Evolutionary conservation across 2,888 invertebrate genomes (phyloP).

Genomic region (Alloscopus bannaensis): DNA sequence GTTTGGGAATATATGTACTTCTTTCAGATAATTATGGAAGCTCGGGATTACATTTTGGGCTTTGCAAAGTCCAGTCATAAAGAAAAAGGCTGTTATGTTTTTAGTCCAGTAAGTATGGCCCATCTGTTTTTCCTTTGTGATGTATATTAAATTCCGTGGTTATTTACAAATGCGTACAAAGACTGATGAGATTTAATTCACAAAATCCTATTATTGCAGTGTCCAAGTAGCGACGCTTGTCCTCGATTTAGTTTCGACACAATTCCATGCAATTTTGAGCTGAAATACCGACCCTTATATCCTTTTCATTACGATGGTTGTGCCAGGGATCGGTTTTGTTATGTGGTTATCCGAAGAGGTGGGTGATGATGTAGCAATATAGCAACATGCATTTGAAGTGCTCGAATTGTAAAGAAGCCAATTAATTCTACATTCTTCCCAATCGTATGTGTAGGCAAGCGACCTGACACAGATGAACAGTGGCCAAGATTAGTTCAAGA

Average conservation of each 20-base stretch:
- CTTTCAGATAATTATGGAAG: conserved; percentile 83
- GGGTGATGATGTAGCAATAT: conserved; percentile 2
- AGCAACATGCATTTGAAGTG: too few species aligned
- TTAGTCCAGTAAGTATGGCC: conserved; percentile 86
- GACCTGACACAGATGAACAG: conserved; percentile 77
- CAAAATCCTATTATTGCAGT: conserved; percentile 77
- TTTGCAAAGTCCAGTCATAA: conserved; percentile 73
- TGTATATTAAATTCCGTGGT: too few species aligned
- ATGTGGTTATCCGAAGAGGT: conserved; percentile 89
- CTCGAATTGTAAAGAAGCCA: too few species aligned
- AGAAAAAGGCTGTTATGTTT: conserved; percentile 77
- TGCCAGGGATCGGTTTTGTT: conserved; percentile 82
- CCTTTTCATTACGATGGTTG: conserved; percentile 77
- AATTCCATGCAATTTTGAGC: conserved; percentile 87
- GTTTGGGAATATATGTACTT: not conserved
- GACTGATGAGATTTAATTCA: not conserved
- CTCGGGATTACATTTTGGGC: conserved; percentile 86
- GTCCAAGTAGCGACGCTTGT: conserved; percentile 88
- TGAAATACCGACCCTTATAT: conserved; percentile 78
- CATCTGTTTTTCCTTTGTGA: too few species aligned
- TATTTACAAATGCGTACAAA: too few species aligned
- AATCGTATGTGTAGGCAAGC: conserved; percentile 75
- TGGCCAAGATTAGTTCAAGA: conserved; percentile 90
- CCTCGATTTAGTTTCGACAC: conserved; percentile 82
- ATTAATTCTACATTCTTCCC: too few species aligned